Base-by-base conservation (phyloP, 2,797 vertebrate genomes). In the Hylomyscus alleni region DNA sequence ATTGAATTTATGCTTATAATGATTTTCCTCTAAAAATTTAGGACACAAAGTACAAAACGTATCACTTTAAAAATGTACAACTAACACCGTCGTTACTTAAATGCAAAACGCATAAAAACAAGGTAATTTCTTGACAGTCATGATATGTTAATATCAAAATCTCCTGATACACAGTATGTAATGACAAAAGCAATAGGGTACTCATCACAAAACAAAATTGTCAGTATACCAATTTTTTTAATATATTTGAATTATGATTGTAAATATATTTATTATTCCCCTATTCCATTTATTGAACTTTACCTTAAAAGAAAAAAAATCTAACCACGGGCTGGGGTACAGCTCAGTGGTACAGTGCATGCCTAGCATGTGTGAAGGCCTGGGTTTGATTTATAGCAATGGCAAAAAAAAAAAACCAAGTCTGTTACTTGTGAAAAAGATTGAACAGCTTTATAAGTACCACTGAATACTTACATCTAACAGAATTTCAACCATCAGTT, bases 1-100 rank as follows among this genome's bases (percentile, higher is more conserved):
- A 93, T 84, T 67, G 78, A 97, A 96, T 95, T 44, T 50, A 72
- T 89, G 69, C 95, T 93, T 37, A 82, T 96, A 97, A 90, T 65
- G n/a, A 95, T 72, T 77, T 65, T 92, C 65, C 26, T 67, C 88
- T 62, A 92, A 92, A 96, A 19, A 95, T 15, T n/a, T 47, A 50
- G 65, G 81, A 94, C 15, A 9, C 31, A 82, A 15, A 81, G 15
- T 81, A 92, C 72, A 85, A 91, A 47, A 88, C 0, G 0, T 65
- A 94, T 22, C 54, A 91, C 24, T 95, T 96, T 87, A 94, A 91
- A 80, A 52, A 37, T 14, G 11, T 6, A 87, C 0, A 94, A 78
- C 81, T 81, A 90, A 80, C 26, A 62, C 26, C 75, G 40, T 34
- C 6, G 83, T 62, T 85, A 92, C 78, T 94, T 94, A 93, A 95